Percentiles rank a stretch among this genome's conserved stretches.
Evolutionary conservation across 2,888 invertebrate genomes (phyloP).

Genomic region (Drosophila greeni): DNA sequence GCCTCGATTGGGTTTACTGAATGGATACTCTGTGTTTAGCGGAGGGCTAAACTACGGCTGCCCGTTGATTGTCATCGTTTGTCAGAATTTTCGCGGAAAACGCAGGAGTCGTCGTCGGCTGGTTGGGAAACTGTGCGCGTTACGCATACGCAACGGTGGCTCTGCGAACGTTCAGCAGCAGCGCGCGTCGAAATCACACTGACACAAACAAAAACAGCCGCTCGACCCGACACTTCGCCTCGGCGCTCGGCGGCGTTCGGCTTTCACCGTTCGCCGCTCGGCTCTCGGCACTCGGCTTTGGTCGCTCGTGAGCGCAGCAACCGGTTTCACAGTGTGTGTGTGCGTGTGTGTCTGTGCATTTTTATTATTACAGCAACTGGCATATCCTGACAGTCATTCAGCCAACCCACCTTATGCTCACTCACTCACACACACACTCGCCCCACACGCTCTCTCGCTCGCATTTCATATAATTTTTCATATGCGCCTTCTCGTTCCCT

Average conservation of each 20-base stretch:
- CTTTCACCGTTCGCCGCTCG: conserved; percentile 21
- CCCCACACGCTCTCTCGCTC: conserved; percentile 63
- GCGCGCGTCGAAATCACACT: conserved; percentile 80
- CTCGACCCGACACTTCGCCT: conserved; percentile 59
- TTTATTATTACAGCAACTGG: conserved; percentile 64
- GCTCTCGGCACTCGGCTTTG: conserved; percentile 12
- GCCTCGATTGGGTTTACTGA: conserved; percentile 18
- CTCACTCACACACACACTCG: conserved; percentile 43
- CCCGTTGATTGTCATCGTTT: conserved; percentile 41
- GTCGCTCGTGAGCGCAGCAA: conserved; percentile 21
- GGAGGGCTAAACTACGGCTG: conserved; percentile 26
- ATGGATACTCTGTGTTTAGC: conserved; percentile 1
- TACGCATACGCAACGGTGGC: conserved; percentile 47
- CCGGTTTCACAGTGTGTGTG: conserved; percentile 13
- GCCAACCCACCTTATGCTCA: conserved; percentile 69
- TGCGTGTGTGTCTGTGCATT: conserved; percentile 39
- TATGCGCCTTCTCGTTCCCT: conserved; percentile 65
- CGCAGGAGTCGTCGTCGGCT: conserved; percentile 11
- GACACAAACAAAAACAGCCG: conserved; percentile 78
- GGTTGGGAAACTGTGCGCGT: conserved; percentile 30
- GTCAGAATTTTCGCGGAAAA: conserved; percentile 37
- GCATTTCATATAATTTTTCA: conserved; percentile 74
- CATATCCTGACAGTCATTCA: conserved; percentile 71
- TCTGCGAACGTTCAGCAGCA: conserved; percentile 76
- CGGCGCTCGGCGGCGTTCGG: conserved; percentile 26